Base-by-base conservation (phyloP, 2,888 invertebrate species). In the Melangyna quadrimaculata region DNA sequence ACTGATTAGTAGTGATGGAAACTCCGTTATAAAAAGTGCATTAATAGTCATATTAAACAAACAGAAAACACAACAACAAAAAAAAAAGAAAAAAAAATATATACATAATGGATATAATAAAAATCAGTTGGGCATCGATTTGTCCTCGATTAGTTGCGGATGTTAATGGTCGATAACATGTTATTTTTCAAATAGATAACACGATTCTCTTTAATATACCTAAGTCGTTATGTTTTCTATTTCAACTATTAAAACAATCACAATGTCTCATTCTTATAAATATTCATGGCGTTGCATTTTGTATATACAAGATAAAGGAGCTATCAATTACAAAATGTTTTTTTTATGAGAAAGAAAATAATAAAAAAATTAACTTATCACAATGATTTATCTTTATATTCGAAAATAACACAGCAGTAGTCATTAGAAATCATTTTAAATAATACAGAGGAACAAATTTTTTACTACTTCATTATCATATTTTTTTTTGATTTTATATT, bases 111-210 rank as follows among this genome's bases (percentile, higher is more conserved):
- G 40, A 63, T 48, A 63, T 48, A 48, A 63, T 78, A 71, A 79
- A 84, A 35, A 67, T 67, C 59, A 53, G 12, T 81, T 57, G 43
- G 48, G 19, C 59, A 86, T 81, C 86, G 81, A 86, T 81, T 86
- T 81, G 86, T 81, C 77, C 73, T 29, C 86, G 81, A 86, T 86
- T 86, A 81, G 86, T 73, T 81, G 81, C 72, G 81, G 86, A 86
- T 86, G 81, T 63, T 70, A 65, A 78, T 73, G 14, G 40, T n/a
- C 77, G 81, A 86, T 77, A 72, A 67, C 71, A 63, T 67, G 78
- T 57, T 69, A 24, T 65, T 61, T 57, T 69, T 70, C 74, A 63
- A 57, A 51, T 70, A 32, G 53, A 51, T 63, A 48, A 67, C 65
- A 67, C 32, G 32, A 22, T 48, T 35, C 29, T 19, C 69, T 74